Base-by-base conservation (phyloP, 2,888 invertebrate genomes). In the Cheilosia urbana region DNA sequence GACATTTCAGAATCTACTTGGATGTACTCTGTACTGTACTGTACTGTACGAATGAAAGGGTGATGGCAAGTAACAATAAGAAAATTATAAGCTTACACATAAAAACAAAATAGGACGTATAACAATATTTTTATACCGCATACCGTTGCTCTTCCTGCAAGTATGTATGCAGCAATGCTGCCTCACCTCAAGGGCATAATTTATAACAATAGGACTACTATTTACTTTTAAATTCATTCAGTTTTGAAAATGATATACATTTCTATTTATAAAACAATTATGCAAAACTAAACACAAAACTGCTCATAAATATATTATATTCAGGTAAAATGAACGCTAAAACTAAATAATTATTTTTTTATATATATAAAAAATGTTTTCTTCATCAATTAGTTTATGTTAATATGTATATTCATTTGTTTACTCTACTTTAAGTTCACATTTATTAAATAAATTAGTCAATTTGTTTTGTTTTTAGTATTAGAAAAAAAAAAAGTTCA, bases 401-500 rank as follows among this genome's bases (percentile, higher is more conserved):
- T 82, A 83, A 88, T 87, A 88, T 87, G 75, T 78, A 78, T 76
- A 73, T 84, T 78, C 73, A 73, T 47, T 72, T 87, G n/a, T 57
- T 71, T 79, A 76, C 58, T 69, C 83, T 83, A 83, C 78, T 66
- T 84, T 73, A 79, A 79, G 47, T 79, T 79, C 84, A 84, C 84
- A 84, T 81, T 79, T 87, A 87, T 78, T 87, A 71, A 79, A 87
- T 87, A 83, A 87, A 87, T 83, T 75, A 83, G 75, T 83, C 78
- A 87, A 78, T 82, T 69, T 73, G 42, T 62, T 55, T 47, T 77
- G 19, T 42, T 53, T 87, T 88, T 89, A 88, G 89, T 88, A 89
- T 85, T 65, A 81, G 85, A 89, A 88, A 88, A 89, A 88, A 89
- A 37, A 89, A 90, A 89, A 88, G 87, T 87, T 87, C 84, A 71